Evolutionary conservation across 2,113 vertebrate genomes (phyloP), one percentile per base, ranked within the genome.

Genomic region (Brachypodius melanocephalos): DNA sequence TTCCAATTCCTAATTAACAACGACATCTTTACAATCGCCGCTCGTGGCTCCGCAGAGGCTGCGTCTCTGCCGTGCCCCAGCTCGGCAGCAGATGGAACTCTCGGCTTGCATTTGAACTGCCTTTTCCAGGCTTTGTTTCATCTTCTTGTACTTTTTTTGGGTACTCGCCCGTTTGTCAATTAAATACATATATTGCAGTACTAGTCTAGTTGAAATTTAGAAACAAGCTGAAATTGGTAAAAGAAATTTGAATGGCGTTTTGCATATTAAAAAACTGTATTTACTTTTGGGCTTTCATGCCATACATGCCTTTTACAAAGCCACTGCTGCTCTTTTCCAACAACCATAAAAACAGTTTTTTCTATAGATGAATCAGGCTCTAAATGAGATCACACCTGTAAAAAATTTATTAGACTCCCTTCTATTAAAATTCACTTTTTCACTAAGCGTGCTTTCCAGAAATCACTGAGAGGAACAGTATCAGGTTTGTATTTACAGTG

Each of bases 71-170:
- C 18, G 6, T 10, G 5, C 18, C 8, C 0, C 46, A 49, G 73
- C 46, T 31, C 31, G 46, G 85, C 98, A 96, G 89, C 92, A 98
- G 98, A 77, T 95, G 97, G 97, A 91, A 96, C 96, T 77, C 94
- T 94, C 69, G 68, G 49, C 86, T 93, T 82, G 95, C 55, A 25
- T 88, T 95, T 94, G 59, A 79, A 32, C 34, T 2, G 4, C 28
- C 1, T 8, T 57, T 34, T 3, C 4, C 36, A 0, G 5, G 3
- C 2, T n/a, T 14, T 1, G 0, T 0, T 16, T 51, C 63, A 11
- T 8, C 49, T 6, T 0, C 5, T 10, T 12, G 6, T 40, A 14
- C 4, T 6, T 17, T 17, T 14, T 43, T 5, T 5, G 4, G 4
- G 45, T 42, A 55, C 19, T 15, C 48, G 31, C 18, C 16, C 2